phyloP scores from a whole-genome alignment of 2,797 vertebrate genomes.

The Melanitta fusca region DNA sequence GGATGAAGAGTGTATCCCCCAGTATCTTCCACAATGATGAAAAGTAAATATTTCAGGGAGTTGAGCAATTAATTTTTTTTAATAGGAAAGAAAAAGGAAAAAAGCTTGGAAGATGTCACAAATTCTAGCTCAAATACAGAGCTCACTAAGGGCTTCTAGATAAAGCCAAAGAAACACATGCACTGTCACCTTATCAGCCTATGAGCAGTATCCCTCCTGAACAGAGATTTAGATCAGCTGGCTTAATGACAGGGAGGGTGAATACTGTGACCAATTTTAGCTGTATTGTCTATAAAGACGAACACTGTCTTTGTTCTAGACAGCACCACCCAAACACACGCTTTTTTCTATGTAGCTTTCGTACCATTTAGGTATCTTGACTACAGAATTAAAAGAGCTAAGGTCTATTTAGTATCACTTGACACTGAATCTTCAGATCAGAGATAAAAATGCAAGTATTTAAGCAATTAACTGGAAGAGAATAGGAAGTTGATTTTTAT shows the following conservation, averaged over 20 bases:
- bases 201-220: not conserved
- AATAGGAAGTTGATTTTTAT: accelerated
- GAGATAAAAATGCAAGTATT: not conserved
- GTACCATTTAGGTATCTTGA: not conserved
- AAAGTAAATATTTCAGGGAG: not conserved
- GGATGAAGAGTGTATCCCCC: not conserved
- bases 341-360: accelerated
- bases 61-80: not conserved
- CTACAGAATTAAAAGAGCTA: not conserved
- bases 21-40: not conserved
- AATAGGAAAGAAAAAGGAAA: not conserved
- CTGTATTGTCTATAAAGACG: not conserved
- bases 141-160: not conserved
- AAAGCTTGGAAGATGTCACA: not conserved
- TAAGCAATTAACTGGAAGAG: not conserved
- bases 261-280: not conserved
- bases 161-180: accelerated
- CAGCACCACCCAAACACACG: not conserved
- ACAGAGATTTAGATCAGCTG: not conserved
- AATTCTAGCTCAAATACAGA: not conserved
- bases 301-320: not conserved
- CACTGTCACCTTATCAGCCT: not conserved
- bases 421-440: not conserved
- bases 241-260: not conserved
- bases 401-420: not conserved